Evolutionary conservation across 2,113 vertebrate genomes (phyloP).

Genomic region (Phocoena sinus): DNA sequence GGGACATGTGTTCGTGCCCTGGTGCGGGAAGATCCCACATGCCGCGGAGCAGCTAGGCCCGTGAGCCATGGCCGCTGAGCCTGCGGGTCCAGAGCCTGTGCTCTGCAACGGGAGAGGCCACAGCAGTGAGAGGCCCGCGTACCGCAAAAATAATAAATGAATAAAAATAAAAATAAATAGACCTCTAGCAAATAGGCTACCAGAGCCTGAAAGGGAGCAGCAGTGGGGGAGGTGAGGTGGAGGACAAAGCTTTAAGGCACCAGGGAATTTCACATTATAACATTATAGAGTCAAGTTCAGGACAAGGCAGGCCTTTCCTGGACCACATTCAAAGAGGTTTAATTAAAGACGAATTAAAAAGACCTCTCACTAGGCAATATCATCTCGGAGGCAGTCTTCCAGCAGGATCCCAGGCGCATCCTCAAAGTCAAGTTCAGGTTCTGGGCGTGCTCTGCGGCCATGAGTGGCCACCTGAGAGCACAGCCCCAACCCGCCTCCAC

Average conservation of each 20-base stretch:
- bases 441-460: background rate
- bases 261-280: background rate
- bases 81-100: no score
- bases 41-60: no score
- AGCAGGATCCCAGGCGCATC: background rate
- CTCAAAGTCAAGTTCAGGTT: background rate
- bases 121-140: no score
- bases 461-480: background rate
- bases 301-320: background rate
- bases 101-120: no score
- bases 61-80: no score
- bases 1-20: rapidly evolving
- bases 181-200: background rate
- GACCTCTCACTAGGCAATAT: background rate
- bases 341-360: background rate
- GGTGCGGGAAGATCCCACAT: no score
- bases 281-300: background rate
- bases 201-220: background rate
- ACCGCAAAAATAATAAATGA: no score
- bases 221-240: no score
- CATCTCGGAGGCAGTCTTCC: background rate
- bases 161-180: background rate
- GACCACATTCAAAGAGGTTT: background rate
- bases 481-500: rapidly evolving
- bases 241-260: background rate